Evolutionary conservation across 2,888 invertebrate species (phyloP).

Genomic region (Polyploca ridens): DNA sequence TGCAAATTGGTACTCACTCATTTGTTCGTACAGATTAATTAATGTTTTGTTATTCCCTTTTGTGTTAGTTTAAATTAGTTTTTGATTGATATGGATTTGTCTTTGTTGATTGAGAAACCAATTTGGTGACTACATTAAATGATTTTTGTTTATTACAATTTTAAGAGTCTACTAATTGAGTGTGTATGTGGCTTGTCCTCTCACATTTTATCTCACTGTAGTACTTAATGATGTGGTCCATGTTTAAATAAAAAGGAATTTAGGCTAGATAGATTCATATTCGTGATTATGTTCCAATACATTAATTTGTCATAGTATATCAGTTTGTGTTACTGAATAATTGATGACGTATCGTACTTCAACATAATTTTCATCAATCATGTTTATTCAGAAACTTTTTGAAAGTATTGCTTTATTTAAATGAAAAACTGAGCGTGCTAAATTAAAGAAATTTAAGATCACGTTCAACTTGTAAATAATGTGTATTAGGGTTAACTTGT

Average conservation of each 20-base stretch:
- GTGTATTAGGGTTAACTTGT: neutral
- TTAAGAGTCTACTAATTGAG: neutral
- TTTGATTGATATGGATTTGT: neutral
- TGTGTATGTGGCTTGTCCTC: neutral
- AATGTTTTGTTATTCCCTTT: neutral
- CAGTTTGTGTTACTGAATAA: too few relatives aligned
- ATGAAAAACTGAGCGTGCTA: neutral
- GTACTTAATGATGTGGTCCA: too few relatives aligned
- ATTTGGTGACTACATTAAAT: neutral
- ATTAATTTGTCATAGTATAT: too few relatives aligned
- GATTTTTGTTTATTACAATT: neutral
- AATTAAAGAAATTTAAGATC: neutral
- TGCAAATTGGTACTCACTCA: neutral
- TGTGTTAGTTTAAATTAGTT: constrained; percentile 2
- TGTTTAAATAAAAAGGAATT: too few relatives aligned
- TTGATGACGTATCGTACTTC: too few relatives aligned
- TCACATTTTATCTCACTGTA: too few relatives aligned
- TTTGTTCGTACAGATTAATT: neutral
- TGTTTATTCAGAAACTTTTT: neutral
- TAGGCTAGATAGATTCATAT: too few relatives aligned
- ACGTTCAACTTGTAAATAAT: neutral
- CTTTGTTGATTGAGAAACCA: neutral
- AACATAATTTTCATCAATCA: too few relatives aligned
- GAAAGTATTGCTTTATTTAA: neutral
- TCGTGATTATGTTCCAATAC: too few relatives aligned